Conservation (phyloP, 53 echinoderm and acorn worm genomes). For the Echinarachnius parma region DNA sequence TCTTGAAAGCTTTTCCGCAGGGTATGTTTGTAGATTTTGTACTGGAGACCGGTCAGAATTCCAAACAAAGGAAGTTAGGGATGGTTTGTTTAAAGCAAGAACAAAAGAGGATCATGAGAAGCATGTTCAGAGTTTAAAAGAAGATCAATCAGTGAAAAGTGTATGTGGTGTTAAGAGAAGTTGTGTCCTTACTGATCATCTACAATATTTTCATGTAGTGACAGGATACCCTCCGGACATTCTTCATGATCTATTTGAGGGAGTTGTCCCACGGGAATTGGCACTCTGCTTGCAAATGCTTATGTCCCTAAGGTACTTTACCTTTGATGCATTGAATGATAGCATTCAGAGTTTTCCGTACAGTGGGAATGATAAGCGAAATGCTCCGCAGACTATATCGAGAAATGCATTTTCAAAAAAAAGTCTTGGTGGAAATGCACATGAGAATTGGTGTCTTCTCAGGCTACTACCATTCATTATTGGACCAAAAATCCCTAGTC, state of each 20-base stretch:
- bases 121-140: slow-evolving; percentile 25
- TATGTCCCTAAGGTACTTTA: slow-evolving; percentile 30
- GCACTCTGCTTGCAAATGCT: slow-evolving; percentile 29
- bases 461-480: slow-evolving; percentile 23
- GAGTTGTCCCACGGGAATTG: slow-evolving; percentile 40
- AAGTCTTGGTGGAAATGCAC: slow-evolving; percentile 25
- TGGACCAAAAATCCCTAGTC: slow-evolving; percentile 34
- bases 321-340: slow-evolving; percentile 27
- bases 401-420: slow-evolving; percentile 11
- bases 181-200: slow-evolving; percentile 18
- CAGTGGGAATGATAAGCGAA: slow-evolving; percentile 17
- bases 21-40: slow-evolving; percentile 44
- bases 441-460: slow-evolving; percentile 15
- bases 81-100: slow-evolving; percentile 24
- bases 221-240: slow-evolving; percentile 40
- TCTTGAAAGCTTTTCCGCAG: slow-evolving; percentile 37
- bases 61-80: slow-evolving; percentile 28
- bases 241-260: slow-evolving; percentile 41
- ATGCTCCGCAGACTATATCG: slow-evolving; percentile 10
- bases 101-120: slow-evolving; percentile 27
- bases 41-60: slow-evolving; percentile 35
- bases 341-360: slow-evolving; percentile 33
- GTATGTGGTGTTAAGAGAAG: slow-evolving; percentile 29
- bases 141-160: slow-evolving; percentile 29
- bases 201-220: slow-evolving; percentile 41